Conservation (phyloP, 2,113 vertebrate species). For the Puffinus mauretanicus region DNA sequence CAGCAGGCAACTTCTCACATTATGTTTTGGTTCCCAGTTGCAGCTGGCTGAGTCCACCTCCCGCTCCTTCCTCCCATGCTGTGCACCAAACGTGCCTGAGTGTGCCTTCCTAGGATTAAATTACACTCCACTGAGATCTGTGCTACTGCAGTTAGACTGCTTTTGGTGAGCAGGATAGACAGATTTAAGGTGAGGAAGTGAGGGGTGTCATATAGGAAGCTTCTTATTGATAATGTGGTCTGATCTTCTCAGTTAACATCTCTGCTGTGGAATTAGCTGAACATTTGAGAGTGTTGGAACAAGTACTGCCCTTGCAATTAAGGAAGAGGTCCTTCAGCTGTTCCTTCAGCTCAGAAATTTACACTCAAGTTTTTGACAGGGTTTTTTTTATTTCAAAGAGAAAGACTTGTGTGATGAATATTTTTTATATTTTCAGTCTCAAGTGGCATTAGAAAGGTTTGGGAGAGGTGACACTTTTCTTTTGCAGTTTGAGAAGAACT, state of each 20-base stretch:
- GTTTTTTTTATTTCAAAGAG: background rate
- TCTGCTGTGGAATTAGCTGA: background rate
- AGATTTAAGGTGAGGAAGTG: background rate
- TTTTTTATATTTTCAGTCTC: background rate
- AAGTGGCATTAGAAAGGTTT: background rate
- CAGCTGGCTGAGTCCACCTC: background rate
- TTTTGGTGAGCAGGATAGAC: background rate
- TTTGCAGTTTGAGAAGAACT: background rate
- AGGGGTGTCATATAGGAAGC: background rate
- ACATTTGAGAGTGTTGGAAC: background rate
- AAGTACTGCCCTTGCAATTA: background rate
- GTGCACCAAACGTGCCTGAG: fast-evolving
- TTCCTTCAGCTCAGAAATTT: background rate
- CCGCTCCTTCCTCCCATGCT: background rate
- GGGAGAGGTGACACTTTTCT: background rate
- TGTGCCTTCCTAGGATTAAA: background rate
- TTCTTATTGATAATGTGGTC: background rate
- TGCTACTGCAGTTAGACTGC: background rate
- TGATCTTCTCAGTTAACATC: background rate
- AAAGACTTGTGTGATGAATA: background rate
- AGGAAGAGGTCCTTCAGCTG: background rate
- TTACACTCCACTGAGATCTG: background rate
- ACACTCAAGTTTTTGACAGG: background rate
- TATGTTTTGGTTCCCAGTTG: background rate
- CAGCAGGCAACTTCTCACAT: background rate